Evolutionary conservation across 2,888 invertebrate species (phyloP), one percentile per base, ranked within the genome.

Genomic region (Aphidoletes aphidimyza): DNA sequence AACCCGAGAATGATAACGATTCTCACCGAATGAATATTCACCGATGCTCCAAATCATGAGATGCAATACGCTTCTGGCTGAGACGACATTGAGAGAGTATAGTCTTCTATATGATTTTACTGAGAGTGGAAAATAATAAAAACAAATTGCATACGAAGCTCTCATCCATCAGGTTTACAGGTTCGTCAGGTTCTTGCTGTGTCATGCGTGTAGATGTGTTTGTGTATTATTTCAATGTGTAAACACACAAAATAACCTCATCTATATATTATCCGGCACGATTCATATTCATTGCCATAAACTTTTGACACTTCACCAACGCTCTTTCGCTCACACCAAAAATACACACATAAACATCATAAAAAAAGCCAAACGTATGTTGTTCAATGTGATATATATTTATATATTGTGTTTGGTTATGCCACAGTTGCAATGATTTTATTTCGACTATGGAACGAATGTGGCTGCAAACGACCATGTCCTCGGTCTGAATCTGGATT

Each of bases 221-320:
- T 47, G 47, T 17, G 17, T 47, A 3, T 47, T 47, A 11, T 47
- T 47, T 47, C 19, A 47, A 47, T 39, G 39, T 39, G 39, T 17
- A 5, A 17, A 17, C 19, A 47, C 26, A 54, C 54, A 6, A 54
- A 54, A n/a, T 30, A 30, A 69, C 69, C 69, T 69, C 69, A 69
- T 69, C 42, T 6, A 54, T 54, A 54, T 54, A 54, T 54, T 69
- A 69, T 69, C 34, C n/a, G 11, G 37, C 36, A 81, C 81, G 81
- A 81, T n/a, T 81, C 81, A 81, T 81, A n/a, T 37, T 81, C 81
- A 81, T 81, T 81, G 81, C 37, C 81, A 81, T 81, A n/a, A n/a
- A 81, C 81, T 81, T 81, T 81, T 37, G 37, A 37, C 81, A 81
- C 81, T 81, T n/a, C 36, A 1, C 36, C 78, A 78, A 36, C 78